phyloP scores from a whole-genome alignment of 2,888 invertebrate species.

The Prosopocoilus inquinatus region DNA sequence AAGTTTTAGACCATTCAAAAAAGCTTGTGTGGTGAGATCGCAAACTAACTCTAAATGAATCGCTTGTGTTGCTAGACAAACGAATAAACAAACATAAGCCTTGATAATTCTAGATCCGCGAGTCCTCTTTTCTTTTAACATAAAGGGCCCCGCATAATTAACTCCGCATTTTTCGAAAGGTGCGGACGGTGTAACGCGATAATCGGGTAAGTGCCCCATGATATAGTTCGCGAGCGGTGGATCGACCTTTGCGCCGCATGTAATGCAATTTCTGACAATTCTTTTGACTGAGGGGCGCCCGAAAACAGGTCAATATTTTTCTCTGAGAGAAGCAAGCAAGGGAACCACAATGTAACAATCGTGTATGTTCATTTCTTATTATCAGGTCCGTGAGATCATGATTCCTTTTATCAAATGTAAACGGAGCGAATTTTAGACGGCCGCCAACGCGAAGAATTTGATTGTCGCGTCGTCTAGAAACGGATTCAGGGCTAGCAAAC shows the following conservation, averaged over 20 bases:
- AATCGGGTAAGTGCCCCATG: conserved; percentile 14
- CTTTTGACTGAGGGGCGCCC: conserved; percentile 5
- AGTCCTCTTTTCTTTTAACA: conserved; percentile 15
- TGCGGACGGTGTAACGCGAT: not conserved
- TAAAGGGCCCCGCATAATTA: conserved; percentile 24
- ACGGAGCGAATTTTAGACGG: conserved; percentile 5
- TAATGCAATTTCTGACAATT: conserved; percentile 7
- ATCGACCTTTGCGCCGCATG: conserved; percentile 10
- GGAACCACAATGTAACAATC: conserved; percentile 7
- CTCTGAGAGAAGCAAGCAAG: not conserved
- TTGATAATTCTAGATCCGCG: conserved; percentile 18
- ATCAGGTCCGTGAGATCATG: conserved; percentile 1
- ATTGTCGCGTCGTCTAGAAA: not conserved
- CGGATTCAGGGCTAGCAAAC: not conserved
- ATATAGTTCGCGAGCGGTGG: conserved; percentile 1
- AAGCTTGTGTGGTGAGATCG: conserved; percentile 34
- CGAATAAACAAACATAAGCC: conserved; percentile 32
- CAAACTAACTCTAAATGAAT: conserved; percentile 38
- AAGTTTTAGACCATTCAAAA: conserved; percentile 35
- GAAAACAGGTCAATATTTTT: conserved; percentile 16
- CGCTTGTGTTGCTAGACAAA: conserved; percentile 37
- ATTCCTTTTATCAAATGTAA: conserved; percentile 6
- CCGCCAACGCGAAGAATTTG: conserved; percentile 1
- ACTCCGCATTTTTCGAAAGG: conserved; percentile 13
- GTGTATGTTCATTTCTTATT: not conserved